These are phyloP conservation scores for Crematogaster levior DNA, from an alignment of 2,888 invertebrate genomes.

Conservation along the genomic window DNA sequence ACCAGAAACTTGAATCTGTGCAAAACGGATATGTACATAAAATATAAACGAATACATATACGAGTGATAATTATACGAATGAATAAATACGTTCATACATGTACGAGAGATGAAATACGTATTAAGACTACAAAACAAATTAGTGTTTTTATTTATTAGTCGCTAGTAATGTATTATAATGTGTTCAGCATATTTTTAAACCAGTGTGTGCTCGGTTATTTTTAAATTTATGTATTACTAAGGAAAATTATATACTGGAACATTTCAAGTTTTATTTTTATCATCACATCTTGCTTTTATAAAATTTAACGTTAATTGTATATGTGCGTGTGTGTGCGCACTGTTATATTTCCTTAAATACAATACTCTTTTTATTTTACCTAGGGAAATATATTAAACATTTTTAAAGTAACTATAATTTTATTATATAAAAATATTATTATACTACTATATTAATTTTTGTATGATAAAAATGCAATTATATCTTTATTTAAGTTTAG, in stretches of 20 bases:
- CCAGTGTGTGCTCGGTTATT: not conserved
- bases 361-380: constrained; percentile 8
- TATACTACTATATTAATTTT: not conserved
- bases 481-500: not conserved
- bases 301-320: not conserved
- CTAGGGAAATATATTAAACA: not conserved
- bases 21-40: constrained; percentile 36
- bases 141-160: constrained; percentile 20
- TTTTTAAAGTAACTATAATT: constrained; percentile 17
- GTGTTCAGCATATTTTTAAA: constrained; percentile 28
- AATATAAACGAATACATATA: constrained; percentile 24
- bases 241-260: constrained; percentile 1
- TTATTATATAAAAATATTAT: not conserved
- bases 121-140: constrained; percentile 15
- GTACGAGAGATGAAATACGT: not conserved
- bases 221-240: constrained; percentile 20
- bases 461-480: not conserved
- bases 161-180: constrained; percentile 34
- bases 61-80: constrained; percentile 10
- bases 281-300: constrained; percentile 3
- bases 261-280: constrained; percentile 16
- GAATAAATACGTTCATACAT: not conserved
- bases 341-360: constrained; percentile 6
- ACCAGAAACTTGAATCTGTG: constrained; percentile 20
- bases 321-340: not conserved